Evolutionary conservation across 2,888 invertebrate genomes (phyloP).

Genomic region (Drosophila vallismaia): DNA sequence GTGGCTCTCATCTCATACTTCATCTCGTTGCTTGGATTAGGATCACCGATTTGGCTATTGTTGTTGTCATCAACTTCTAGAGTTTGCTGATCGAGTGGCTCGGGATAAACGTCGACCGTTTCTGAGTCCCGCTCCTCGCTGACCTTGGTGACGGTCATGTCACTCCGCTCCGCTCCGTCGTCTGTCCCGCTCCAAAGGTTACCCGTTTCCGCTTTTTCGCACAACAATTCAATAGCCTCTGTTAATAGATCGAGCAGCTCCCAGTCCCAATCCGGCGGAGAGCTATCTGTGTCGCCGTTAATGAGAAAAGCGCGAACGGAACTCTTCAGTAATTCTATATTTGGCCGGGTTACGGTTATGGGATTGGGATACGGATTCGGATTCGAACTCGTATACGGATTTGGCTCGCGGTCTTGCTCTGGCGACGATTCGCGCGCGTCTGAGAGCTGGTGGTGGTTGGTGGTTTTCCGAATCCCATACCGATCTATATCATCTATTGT

Average conservation of each 20-base stretch:
- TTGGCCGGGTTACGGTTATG: conserved; percentile 42
- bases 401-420: conserved; percentile 67
- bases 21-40: conserved; percentile 57
- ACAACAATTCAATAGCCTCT: conserved; percentile 61
- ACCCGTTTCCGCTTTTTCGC: conserved; percentile 56
- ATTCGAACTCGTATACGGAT: conserved; percentile 38
- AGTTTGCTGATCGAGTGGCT: conserved; percentile 51
- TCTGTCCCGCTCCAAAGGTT: conserved; percentile 56
- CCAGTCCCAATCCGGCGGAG: conserved; percentile 44
- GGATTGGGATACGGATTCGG: conserved; percentile 7
- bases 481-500: conserved; percentile 45
- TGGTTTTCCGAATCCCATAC: conserved; percentile 32
- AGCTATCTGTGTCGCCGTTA: conserved; percentile 11
- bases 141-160: conserved; percentile 74
- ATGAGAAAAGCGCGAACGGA: conserved; percentile 56
- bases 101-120: conserved; percentile 53
- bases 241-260: conserved; percentile 58
- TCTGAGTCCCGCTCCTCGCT: conserved; percentile 70
- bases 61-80: conserved; percentile 55
- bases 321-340: conserved; percentile 65
- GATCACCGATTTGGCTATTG: conserved; percentile 20
- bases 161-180: conserved; percentile 45
- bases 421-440: conserved; percentile 81
- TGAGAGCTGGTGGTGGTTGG: conserved; percentile 62
- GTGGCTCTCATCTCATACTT: conserved; percentile 73